A percentile compares a stretch with the other conserved stretches of the same genome.
Evolutionary conservation across 2,888 invertebrate genomes (phyloP).

Genomic region (Pyralis farinalis): DNA sequence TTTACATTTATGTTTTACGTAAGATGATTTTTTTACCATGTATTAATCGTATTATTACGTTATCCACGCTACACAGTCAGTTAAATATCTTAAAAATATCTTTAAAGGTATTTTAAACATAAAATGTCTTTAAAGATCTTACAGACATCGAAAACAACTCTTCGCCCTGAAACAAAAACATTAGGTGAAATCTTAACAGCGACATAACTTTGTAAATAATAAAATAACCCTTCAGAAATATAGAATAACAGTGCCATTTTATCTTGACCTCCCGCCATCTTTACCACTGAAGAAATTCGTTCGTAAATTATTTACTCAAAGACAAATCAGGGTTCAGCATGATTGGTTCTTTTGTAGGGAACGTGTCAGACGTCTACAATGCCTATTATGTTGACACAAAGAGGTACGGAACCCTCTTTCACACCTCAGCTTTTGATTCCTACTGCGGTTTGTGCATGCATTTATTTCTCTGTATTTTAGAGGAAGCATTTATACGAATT

Average conservation of each 20-base stretch:
- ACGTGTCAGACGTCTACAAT: slow-evolving; percentile 50
- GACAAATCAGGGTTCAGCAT: not conserved
- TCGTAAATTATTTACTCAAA: not conserved
- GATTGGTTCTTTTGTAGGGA: not conserved
- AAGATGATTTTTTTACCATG: no score
- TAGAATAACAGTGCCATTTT: not conserved
- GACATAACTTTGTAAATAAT: slow-evolving; percentile 8
- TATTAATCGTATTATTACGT: no score
- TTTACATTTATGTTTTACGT: no score
- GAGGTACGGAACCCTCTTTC: slow-evolving; percentile 43
- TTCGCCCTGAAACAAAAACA: no score
- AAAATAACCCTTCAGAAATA: slow-evolving; percentile 2
- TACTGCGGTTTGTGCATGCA: slow-evolving; percentile 28
- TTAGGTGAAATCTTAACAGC: slow-evolving; percentile 8
- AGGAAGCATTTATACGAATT: not conserved
- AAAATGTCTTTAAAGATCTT: no score
- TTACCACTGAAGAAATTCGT: not conserved
- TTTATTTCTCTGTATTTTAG: not conserved
- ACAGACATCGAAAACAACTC: no score
- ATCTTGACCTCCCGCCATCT: not conserved
- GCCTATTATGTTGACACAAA: slow-evolving; percentile 50
- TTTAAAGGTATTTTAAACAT: no score
- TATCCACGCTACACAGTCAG: no score
- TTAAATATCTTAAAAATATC: no score
- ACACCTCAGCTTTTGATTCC: slow-evolving; percentile 47